A percentile compares a stretch with the other conserved stretches of the same genome.
Conservation (phyloP, 2,113 vertebrate genomes). For the Eolophus roseicapilla region DNA sequence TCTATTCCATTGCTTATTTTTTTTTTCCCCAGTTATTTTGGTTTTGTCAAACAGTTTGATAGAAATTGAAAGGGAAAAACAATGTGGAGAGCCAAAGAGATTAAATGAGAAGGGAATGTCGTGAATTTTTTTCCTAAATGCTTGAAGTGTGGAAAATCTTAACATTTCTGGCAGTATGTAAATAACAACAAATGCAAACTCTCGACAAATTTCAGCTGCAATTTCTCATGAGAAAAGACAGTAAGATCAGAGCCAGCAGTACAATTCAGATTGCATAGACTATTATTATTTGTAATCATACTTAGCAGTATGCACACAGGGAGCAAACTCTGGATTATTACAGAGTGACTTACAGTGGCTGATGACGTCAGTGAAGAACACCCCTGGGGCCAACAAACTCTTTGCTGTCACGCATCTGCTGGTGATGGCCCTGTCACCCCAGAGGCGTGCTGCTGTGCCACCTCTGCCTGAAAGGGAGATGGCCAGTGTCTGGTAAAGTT, state of each 20-base stretch:
- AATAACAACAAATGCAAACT: not conserved
- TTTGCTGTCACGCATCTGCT: not conserved
- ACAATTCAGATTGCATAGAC: not conserved
- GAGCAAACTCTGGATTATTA: not conserved
- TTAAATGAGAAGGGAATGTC: not conserved
- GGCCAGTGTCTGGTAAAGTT: not conserved
- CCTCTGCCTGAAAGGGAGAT: not conserved
- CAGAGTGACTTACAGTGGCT: not conserved
- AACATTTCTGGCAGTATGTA: not conserved
- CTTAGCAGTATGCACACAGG: not conserved
- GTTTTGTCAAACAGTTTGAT: not conserved
- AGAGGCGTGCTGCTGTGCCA: accelerated
- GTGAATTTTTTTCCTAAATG: not conserved
- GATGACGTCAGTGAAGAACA: not conserved
- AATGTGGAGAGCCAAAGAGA: not conserved
- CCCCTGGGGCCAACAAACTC: not conserved
- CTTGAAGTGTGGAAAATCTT: not conserved
- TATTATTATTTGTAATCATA: not conserved
- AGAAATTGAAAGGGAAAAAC: not conserved
- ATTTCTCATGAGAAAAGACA: not conserved
- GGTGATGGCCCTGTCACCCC: not conserved
- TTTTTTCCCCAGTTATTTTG: not conserved
- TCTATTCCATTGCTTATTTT: not conserved
- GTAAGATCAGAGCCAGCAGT: not conserved
- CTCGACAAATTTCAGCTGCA: not conserved